Evolutionary conservation across 2,888 invertebrate species (phyloP).

Genomic region (Iphiclides podalirius): DNA sequence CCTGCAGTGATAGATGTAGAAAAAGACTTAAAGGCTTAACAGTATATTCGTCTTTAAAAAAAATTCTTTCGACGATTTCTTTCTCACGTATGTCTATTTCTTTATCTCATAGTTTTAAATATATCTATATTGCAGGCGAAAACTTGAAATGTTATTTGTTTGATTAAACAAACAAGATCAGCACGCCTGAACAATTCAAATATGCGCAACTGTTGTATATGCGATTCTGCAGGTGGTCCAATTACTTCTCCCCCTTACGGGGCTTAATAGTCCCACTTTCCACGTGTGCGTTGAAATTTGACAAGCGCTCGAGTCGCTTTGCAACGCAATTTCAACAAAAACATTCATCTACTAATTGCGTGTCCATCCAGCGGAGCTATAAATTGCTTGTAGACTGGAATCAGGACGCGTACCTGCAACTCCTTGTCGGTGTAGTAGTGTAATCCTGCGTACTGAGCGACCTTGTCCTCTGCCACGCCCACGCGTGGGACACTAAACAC

Average conservation of each 20-base stretch:
- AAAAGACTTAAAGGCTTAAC: no score
- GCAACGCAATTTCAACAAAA: conserved; percentile 7
- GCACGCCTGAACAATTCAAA: background rate
- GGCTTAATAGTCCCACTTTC: conserved; percentile 6
- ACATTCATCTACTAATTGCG: conserved; percentile 17
- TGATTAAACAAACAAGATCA: no score
- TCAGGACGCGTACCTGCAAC: conserved; percentile 82
- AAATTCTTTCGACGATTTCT: no score
- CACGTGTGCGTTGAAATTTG: conserved; percentile 1
- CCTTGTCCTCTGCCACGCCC: conserved; percentile 94
- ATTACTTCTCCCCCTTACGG: conserved; percentile 8
- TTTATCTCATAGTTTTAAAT: no score
- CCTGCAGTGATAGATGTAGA: no score
- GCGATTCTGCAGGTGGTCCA: conserved; percentile 2
- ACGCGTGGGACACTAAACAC: conserved; percentile 90
- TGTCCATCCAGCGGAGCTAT: conserved; percentile 3
- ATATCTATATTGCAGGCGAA: no score
- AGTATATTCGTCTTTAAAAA: no score
- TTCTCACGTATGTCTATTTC: no score
- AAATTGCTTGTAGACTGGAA: background rate
- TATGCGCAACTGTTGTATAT: conserved; percentile 1
- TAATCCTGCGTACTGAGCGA: conserved; percentile 93
- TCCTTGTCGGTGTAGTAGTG: conserved; percentile 97
- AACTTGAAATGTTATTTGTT: no score
- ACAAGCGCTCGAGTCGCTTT: conserved; percentile 5